Conservation (phyloP, 2,888 invertebrate species). For the Polylopha cassiicola region DNA sequence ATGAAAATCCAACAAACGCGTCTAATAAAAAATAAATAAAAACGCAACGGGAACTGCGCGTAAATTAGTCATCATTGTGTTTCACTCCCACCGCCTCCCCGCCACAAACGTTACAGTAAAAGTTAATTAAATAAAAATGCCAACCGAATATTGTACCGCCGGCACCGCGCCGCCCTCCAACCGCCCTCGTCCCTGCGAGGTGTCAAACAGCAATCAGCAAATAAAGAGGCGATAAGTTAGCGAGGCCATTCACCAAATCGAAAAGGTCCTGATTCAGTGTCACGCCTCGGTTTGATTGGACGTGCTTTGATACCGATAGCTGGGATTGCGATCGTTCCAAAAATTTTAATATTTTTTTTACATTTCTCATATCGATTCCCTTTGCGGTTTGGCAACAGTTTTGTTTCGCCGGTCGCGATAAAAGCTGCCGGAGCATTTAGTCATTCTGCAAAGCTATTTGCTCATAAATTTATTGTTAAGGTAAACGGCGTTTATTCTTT, state of each 20-base stretch:
- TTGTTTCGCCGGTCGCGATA: constrained; percentile 51
- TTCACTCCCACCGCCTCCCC: constrained; percentile 36
- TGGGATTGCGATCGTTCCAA: constrained; percentile 67
- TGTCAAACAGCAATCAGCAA: constrained; percentile 72
- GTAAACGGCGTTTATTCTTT: constrained; percentile 2
- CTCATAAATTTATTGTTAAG: constrained; percentile 1
- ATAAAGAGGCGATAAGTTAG: constrained; percentile 73
- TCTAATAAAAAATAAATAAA: constrained; percentile 46
- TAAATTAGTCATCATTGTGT: constrained; percentile 67
- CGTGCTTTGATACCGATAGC: constrained; percentile 75
- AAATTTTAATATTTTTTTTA: constrained; percentile 69
- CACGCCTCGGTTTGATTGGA: constrained; percentile 75
- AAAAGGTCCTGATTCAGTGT: constrained; percentile 73
- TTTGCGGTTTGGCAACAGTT: constrained; percentile 61
- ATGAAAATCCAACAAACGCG: constrained; percentile 35
- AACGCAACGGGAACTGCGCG: constrained; percentile 50
- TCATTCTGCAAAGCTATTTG: not conserved
- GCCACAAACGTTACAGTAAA: constrained; percentile 49
- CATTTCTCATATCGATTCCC: constrained; percentile 63
- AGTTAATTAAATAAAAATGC: constrained; percentile 71
- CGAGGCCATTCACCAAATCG: constrained; percentile 66
- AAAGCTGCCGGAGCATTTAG: constrained; percentile 32
- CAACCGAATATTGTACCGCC: constrained; percentile 44
- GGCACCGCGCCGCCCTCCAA: not conserved
- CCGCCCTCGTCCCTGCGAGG: constrained; percentile 42